Percentiles rank a stretch among this genome's conserved stretches.
phyloP scores from a whole-genome alignment of 2,113 vertebrate species.

The Catharus fuscescens region DNA sequence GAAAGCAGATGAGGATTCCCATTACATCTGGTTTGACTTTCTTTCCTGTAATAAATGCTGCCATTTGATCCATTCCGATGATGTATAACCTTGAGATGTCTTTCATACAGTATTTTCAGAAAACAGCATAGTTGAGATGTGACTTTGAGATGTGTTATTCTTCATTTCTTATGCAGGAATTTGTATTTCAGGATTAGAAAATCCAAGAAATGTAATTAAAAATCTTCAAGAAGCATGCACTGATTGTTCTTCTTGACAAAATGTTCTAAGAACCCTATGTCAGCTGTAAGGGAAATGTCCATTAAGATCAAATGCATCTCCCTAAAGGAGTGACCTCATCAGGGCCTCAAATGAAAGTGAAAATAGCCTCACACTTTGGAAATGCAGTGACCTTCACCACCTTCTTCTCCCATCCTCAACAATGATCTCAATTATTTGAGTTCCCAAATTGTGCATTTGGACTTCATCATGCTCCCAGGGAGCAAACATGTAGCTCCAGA shows the following conservation, averaged over 20 bases:
- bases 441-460: neutral
- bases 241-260: neutral
- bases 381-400: neutral
- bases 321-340: neutral
- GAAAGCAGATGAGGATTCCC: conserved; percentile 50
- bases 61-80: conserved; percentile 13
- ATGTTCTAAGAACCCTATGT: neutral
- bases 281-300: neutral
- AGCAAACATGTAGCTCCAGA: neutral
- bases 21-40: conserved; percentile 58
- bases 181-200: neutral
- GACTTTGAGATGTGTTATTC: neutral
- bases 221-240: neutral
- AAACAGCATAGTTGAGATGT: neutral
- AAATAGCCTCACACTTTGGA: neutral
- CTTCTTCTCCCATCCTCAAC: neutral
- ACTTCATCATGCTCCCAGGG: neutral
- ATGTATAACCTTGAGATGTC: conserved; percentile 6
- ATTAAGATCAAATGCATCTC: neutral
- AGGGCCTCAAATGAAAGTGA: neutral
- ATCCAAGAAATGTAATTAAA: neutral
- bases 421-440: neutral
- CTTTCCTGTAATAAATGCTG: conserved; percentile 23
- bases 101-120: neutral
- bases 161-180: neutral